Evolutionary conservation across 1,140 invertebrate species (phyloP), one percentile per base, ranked within the genome.

Genomic region (Pseudoatta argentina): DNA sequence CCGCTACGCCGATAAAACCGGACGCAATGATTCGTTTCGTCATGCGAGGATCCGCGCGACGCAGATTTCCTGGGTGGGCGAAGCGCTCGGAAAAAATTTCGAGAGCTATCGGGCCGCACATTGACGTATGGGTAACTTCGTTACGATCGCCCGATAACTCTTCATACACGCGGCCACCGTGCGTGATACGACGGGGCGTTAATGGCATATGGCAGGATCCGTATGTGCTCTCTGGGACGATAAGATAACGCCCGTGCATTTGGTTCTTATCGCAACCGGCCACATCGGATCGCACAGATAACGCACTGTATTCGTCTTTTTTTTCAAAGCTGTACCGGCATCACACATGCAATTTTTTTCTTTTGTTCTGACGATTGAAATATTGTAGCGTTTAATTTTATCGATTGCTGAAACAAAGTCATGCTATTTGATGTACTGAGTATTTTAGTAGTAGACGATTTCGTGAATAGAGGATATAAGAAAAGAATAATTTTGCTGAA

Each of bases 191-290:
- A 91, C 88, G 93, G 91, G 83, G 86, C 79, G 91, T 91, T 92
- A 92, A 92, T 91, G 87, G 90, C 93, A 91, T 92, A 91, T 91
- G 91, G 85, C 86, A 85, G 79, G 69, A 73, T 59, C 72, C 73
- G 73, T 89, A 83, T 81, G 79, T 89, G 87, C 69, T 86, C 48
- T 53, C 59, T 73, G 82, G 89, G 76, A 86, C 89, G 93, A 93
- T 94, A 93, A 94, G 92, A 91, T 91, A 91, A 88, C 89, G 69
- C 85, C 55, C 73, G 27, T 91, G 89, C 86, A 88, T 92, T 91
- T 81, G 59, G 88, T 87, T 91, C 89, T 93, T 93, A 93, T 93
- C 92, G 77, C 72, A 51, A 53, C 21, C 63, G 71, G 69, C 61
- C 67, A 86, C 64, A 66, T 53, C 76, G 85, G 14, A 48, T 39